Percentiles rank a stretch among this genome's conserved stretches.
These are phyloP conservation scores for Limnephilus lunatus DNA, from an alignment of 2,888 invertebrate species.

Conservation along the genomic window DNA sequence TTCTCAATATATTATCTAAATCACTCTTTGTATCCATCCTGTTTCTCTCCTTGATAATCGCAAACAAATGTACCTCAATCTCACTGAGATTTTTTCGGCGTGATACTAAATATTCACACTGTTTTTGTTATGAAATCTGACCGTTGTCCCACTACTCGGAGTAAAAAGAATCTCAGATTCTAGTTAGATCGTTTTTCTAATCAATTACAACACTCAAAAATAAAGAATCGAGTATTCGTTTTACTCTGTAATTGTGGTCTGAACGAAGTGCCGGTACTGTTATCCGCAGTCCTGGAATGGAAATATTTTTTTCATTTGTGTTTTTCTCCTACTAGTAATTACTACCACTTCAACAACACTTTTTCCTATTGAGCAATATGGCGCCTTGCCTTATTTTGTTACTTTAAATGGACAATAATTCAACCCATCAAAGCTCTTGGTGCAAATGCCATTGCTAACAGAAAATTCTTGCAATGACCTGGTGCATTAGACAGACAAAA, in stretches of 20 bases:
- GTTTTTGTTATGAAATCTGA: not conserved
- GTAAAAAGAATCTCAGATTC: not conserved
- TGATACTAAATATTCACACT: not conserved
- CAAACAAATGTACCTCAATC: not conserved
- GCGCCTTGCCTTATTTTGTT: not conserved
- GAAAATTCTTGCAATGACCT: not conserved
- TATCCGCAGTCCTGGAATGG: not conserved
- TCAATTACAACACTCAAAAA: not conserved
- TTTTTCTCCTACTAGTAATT: not conserved
- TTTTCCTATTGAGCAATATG: not conserved
- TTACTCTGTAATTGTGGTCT: not conserved
- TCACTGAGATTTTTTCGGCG: not conserved
- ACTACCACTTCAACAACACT: not conserved
- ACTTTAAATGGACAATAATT: not conserved
- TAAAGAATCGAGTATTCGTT: not conserved
- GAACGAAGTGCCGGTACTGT: not conserved
- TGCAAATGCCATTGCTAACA: not conserved
- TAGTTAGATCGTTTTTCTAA: not conserved
- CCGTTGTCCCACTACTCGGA: not conserved
- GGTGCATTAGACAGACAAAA: not conserved
- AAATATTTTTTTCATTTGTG: not conserved
- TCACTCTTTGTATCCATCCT: not conserved
- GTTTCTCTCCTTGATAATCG: not conserved
- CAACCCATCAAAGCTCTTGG: not conserved
- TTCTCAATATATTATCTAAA: slow-evolving; percentile 37